A percentile compares a stretch with the other conserved stretches of the same genome.
Evolutionary conservation across 2,113 vertebrate species (phyloP).

Genomic region (human (Homo sapiens)): GRCh38 chr11:58518001-58518500

Average conservation of each 20-base stretch:
- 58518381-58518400: neutral
- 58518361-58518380: neutral
- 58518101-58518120: neutral
- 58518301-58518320: accelerated
- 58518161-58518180: neutral
- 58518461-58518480: neutral
- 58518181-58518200: neutral
- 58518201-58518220: neutral
- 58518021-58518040: neutral
- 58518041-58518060: neutral
- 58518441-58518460: neutral
- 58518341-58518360: neutral
- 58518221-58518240: neutral
- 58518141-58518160: neutral
- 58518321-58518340: neutral
- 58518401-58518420: neutral
- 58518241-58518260: neutral
- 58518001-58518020: neutral
- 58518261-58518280: accelerated
- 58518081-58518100: neutral
- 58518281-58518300: neutral
- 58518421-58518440: neutral
- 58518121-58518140: neutral
- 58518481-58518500: accelerated
- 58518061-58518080: neutral